Percentiles rank a stretch among this genome's conserved stretches.
Evolutionary conservation across 2,797 vertebrate genomes (phyloP).

Genomic region (Enteromius thamalakanensis): DNA sequence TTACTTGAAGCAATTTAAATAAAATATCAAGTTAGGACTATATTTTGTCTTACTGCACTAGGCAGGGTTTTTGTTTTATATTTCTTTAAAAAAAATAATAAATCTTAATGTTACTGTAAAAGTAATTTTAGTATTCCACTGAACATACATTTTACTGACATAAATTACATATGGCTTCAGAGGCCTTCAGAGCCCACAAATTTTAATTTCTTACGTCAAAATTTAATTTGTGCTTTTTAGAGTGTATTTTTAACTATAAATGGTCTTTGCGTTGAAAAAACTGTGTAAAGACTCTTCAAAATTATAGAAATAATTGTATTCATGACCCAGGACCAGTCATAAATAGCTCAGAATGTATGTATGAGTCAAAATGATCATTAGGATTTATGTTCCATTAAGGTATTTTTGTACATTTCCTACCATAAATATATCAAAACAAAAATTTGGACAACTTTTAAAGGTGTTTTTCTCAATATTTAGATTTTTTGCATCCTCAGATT

Average conservation of each 20-base stretch:
- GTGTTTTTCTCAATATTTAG: neutral
- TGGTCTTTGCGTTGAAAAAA: neutral
- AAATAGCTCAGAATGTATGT: neutral
- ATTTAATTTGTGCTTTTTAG: constrained; percentile 6
- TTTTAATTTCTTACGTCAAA: too few species aligned
- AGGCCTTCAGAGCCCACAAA: neutral
- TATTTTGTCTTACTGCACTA: neutral
- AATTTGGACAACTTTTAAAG: neutral
- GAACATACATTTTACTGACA: neutral
- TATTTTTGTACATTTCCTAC: neutral
- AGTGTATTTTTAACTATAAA: neutral
- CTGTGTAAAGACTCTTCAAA: neutral
- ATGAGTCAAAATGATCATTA: neutral
- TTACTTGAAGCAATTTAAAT: neutral
- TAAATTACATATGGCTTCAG: neutral
- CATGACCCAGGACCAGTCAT: neutral
- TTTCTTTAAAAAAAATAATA: neutral
- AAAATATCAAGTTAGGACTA: neutral
- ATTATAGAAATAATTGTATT: neutral
- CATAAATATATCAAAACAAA: neutral
- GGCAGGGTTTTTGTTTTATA: neutral
- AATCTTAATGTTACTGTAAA: neutral
- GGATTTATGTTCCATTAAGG: neutral
- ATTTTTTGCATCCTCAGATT: neutral
- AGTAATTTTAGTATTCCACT: neutral